These are phyloP conservation scores for Pangasius sanitwongsei DNA, from an alignment of 2,797 vertebrate species.

Conservation along the genomic window DNA sequence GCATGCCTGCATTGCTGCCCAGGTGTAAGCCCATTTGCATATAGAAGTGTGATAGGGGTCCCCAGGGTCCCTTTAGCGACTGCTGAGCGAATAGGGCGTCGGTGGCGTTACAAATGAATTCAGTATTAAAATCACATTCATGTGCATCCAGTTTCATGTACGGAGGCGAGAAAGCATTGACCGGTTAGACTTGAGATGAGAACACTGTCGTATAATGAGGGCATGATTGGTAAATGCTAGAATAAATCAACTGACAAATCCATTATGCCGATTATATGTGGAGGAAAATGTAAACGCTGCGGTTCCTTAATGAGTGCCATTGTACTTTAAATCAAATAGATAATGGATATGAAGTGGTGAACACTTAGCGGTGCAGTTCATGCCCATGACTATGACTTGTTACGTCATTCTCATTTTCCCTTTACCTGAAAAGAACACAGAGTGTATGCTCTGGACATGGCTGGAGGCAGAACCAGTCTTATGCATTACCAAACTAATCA, in stretches of 20 bases:
- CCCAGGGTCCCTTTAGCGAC: constrained; percentile 95
- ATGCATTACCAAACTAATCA: background rate
- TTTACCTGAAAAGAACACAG: background rate
- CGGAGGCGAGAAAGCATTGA: constrained; percentile 68
- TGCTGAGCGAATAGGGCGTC: constrained; percentile 94
- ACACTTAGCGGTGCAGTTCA: constrained; percentile 10
- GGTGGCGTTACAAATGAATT: constrained; percentile 93
- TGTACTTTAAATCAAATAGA: constrained; percentile 29
- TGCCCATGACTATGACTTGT: constrained; percentile 15
- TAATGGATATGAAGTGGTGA: constrained; percentile 21
- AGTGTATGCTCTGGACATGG: background rate
- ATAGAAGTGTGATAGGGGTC: constrained; percentile 98
- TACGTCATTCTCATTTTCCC: constrained; percentile 3
- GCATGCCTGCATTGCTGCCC: constrained; percentile 93
- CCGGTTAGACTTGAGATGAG: constrained; percentile 63
- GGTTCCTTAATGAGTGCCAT: constrained; percentile 27
- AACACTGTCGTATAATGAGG: constrained; percentile 42
- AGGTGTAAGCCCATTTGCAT: constrained; percentile 99
- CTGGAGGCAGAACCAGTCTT: background rate
- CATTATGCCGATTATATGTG: constrained; percentile 29
- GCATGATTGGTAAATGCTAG: constrained; percentile 30
- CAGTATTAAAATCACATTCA: constrained; percentile 92
- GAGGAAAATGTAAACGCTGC: constrained; percentile 25
- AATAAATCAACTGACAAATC: constrained; percentile 41
- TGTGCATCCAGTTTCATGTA: constrained; percentile 71